Evolutionary conservation across 92 coral and sea anemone genomes (phyloP), one percentile per base, ranked within the genome.

Genomic region (Porites rus): DNA sequence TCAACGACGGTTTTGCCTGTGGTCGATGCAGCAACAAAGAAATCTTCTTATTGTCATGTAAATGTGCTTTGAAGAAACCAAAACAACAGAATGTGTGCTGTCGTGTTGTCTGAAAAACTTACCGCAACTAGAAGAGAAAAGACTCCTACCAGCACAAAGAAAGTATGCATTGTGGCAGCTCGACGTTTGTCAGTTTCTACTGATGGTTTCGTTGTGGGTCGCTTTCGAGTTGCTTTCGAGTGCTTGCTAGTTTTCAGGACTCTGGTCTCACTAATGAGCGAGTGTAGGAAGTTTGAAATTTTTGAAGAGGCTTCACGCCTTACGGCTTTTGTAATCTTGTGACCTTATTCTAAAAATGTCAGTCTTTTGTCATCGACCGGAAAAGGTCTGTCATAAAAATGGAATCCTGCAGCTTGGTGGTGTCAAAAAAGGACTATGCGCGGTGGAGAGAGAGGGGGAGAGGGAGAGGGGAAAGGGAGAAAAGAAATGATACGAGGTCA

Each of bases 91-190:
- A 10, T 56, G 61, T 10, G 61, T 11, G 61, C 14, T 56, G 16
- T 56, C 16, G 61, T 56, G 22, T 14, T 73, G 38, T 18, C 5
- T 3, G 46, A 38, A 38, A 38, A 38, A 81, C 85, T 81, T 46
- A 81, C 85, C 85, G 59, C 76, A 1, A 38, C 76, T 50, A 25
- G n/a, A 1, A 69, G 19, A 19, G 16, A 69, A 14, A 81, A 18
- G 10, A 19, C 10, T 7, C 43, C 65, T 19, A 81, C 14, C n/a
- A 19, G n/a, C 5, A 69, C 10, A 24, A 2, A 31, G 0, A 81
- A 11, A n/a, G 19, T 43, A 7, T 13, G 56, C 85, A 81, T 81
- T 65, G 8, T 81, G 58, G 12, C 38, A 68, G 28, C 6, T 51
- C 10, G 18, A 52, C 12, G 43, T 14, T 68, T 59, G n/a, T 58